Percentiles rank a stretch among this genome's conserved stretches.
phyloP scores from a whole-genome alignment of 2,113 vertebrate species.

The Donacobius atricapilla region DNA sequence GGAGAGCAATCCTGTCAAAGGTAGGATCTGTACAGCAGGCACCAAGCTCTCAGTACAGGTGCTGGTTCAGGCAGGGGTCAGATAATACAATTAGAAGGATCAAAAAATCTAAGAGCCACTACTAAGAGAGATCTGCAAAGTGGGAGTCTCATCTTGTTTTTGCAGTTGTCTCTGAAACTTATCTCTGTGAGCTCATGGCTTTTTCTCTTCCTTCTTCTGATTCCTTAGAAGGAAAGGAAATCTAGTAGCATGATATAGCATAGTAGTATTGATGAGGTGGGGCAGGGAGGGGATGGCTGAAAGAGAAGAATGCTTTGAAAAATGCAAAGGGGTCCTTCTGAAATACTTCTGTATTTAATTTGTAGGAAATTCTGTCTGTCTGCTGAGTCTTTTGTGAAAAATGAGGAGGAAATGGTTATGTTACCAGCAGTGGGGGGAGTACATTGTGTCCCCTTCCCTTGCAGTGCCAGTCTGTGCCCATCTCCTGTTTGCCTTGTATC shows the following conservation, averaged over 20 bases:
- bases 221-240: not conserved
- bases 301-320: not conserved
- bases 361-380: not conserved
- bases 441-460: not conserved
- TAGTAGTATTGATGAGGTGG: not conserved
- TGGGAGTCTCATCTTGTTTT: not conserved
- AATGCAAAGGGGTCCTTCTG: not conserved
- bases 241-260: not conserved
- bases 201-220: not conserved
- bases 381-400: not conserved
- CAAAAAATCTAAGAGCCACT: not conserved
- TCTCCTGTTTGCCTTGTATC: not conserved
- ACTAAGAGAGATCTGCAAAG: not conserved
- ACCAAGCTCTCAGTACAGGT: not conserved
- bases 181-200: not conserved
- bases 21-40: constrained; percentile 53
- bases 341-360: not conserved
- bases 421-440: not conserved
- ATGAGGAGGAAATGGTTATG: not conserved
- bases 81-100: not conserved
- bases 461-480: not conserved
- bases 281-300: not conserved
- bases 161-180: not conserved
- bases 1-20: constrained; percentile 71
- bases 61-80: not conserved